A percentile compares a stretch with the other conserved stretches of the same genome.
These are phyloP conservation scores for Patella depressa DNA, from an alignment of 2,888 invertebrate species.

Conservation along the genomic window DNA sequence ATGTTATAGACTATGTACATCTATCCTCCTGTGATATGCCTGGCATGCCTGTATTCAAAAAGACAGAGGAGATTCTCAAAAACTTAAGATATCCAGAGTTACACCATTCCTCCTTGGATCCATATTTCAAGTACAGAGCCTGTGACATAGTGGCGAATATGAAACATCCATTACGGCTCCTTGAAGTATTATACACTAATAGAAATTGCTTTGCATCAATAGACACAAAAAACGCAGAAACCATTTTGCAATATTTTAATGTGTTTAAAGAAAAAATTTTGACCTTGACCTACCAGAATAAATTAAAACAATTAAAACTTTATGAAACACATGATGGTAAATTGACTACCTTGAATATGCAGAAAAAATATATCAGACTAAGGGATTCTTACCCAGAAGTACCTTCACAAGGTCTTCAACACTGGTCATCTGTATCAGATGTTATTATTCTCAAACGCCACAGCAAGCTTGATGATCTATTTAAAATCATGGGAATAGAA, in stretches of 20 bases:
- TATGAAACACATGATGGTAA: not conserved
- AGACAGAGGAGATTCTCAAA: not conserved
- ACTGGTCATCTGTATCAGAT: conserved; percentile 16
- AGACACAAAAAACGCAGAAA: not conserved
- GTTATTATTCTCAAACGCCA: conserved; percentile 19
- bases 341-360: not conserved
- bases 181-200: not conserved
- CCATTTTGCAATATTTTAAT: not conserved
- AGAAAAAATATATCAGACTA: not conserved
- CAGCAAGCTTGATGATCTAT: conserved; percentile 28
- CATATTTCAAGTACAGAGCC: not conserved
- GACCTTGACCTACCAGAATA: not conserved
- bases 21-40: not conserved
- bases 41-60: not conserved
- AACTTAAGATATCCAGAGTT: not conserved
- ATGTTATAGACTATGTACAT: not conserved
- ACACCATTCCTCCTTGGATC: not conserved
- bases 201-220: not conserved
- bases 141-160: not conserved
- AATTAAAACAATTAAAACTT: not conserved
- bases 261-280: not conserved
- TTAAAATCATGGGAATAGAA: conserved; percentile 35
- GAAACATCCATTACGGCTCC: not conserved
- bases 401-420: conserved; percentile 20
- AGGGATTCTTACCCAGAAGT: not conserved